phyloP scores from a whole-genome alignment of 2,797 vertebrate genomes.

The Clarias laeviceps region DNA sequence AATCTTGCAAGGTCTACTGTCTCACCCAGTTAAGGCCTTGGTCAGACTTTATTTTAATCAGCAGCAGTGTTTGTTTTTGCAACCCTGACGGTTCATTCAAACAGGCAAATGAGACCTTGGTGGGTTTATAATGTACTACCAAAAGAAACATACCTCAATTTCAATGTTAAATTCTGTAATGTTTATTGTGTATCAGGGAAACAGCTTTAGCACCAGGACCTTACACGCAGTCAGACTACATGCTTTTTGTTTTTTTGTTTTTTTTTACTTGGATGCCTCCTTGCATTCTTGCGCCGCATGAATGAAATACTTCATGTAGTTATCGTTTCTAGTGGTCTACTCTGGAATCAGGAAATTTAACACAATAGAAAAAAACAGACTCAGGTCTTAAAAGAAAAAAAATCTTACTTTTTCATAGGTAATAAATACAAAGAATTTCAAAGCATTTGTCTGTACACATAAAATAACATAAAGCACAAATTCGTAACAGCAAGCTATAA shows the following conservation, averaged over 20 bases:
- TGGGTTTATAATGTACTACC: constrained; percentile 25
- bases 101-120: constrained; percentile 26
- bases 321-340: constrained; percentile 30
- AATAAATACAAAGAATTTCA: constrained; percentile 57
- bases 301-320: constrained; percentile 19
- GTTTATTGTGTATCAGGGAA: constrained; percentile 51
- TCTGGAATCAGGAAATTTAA: constrained; percentile 28
- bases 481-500: constrained; percentile 24
- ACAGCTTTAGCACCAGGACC: background rate
- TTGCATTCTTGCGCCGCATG: constrained; percentile 25
- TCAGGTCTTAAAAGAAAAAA: constrained; percentile 22
- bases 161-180: constrained; percentile 27
- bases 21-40: background rate
- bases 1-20: constrained; percentile 17
- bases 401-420: constrained; percentile 20
- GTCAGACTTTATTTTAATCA: constrained; percentile 27
- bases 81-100: constrained; percentile 16
- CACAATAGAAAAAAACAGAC: constrained; percentile 6
- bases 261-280: constrained; percentile 4
- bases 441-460: constrained; percentile 56
- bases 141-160: constrained; percentile 38
- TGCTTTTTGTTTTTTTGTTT: background rate
- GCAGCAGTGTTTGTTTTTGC: background rate
- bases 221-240: constrained; percentile 20
- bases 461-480: constrained; percentile 26